These are phyloP conservation scores for Malaclemys terrapin DNA, from an alignment of 2,113 vertebrate genomes.

Conservation along the genomic window DNA sequence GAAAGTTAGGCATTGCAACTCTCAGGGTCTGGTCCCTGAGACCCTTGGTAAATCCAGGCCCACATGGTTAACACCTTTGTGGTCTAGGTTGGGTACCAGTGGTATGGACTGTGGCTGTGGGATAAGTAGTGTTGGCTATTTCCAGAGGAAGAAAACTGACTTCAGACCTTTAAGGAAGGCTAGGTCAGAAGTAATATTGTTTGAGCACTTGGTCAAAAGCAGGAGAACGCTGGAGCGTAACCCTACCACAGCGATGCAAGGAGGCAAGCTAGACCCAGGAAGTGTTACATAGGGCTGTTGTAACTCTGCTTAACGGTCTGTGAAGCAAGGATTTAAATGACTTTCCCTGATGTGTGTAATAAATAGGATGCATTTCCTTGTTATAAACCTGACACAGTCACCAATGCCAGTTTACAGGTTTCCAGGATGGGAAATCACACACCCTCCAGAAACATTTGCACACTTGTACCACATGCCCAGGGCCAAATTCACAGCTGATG, in stretches of 20 bases:
- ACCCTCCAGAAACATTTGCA: not conserved
- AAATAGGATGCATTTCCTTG: not conserved
- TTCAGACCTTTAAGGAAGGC: too few species aligned
- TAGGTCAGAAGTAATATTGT: too few species aligned
- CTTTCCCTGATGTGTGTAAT: rapidly evolving
- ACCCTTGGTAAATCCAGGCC: too few species aligned
- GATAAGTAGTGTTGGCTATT: too few species aligned
- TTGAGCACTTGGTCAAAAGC: not conserved
- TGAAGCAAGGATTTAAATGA: not conserved
- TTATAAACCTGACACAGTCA: not conserved
- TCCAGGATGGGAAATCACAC: not conserved
- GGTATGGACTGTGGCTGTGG: too few species aligned
- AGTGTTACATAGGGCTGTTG: too few species aligned
- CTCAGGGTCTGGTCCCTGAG: too few species aligned
- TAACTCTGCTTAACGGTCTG: not conserved
- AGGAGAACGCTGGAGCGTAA: not conserved
- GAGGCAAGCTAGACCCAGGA: not conserved
- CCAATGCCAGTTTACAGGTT: not conserved
- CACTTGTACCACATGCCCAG: not conserved
- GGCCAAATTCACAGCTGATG: not conserved
- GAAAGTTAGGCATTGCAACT: too few species aligned
- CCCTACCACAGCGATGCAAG: not conserved
- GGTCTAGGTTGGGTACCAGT: too few species aligned
- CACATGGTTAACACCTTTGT: too few species aligned
- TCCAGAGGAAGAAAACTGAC: too few species aligned